phyloP scores from a whole-genome alignment of 2,113 vertebrate species.

The Gracilinanus agilis region DNA sequence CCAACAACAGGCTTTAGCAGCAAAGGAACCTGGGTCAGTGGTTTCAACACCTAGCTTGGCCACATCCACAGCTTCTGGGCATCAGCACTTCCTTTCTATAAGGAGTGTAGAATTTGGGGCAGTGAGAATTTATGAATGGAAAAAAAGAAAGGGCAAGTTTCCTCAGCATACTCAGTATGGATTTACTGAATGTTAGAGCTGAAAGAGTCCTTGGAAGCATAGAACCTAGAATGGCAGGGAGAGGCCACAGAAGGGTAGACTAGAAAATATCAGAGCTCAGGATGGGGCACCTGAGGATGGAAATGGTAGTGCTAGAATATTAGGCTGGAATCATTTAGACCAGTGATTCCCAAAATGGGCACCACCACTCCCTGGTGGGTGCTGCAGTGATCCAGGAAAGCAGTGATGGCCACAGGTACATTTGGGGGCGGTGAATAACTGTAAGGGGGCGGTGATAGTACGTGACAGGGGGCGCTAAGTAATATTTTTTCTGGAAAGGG shows the following conservation, averaged over 20 bases:
- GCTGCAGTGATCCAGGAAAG: too few species aligned
- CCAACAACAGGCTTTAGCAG: not conserved
- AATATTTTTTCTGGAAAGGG: too few species aligned
- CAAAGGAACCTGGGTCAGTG: not conserved
- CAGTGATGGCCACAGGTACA: too few species aligned
- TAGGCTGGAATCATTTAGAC: not conserved
- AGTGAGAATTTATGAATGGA: not conserved
- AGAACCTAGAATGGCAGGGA: not conserved
- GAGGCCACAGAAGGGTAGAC: not conserved
- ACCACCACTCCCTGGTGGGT: too few species aligned
- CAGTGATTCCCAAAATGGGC: too few species aligned
- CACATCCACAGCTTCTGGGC: not conserved
- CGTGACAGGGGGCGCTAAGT: too few species aligned
- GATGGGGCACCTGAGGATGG: too few species aligned
- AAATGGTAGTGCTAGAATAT: not conserved
- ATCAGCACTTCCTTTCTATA: not conserved
- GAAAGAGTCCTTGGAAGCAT: not conserved
- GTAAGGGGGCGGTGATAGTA: too few species aligned
- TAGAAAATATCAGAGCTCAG: not conserved
- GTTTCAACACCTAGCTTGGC: not conserved
- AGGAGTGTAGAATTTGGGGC: not conserved
- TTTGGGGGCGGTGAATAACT: too few species aligned
- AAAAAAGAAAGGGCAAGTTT: not conserved
- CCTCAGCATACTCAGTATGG: not conserved
- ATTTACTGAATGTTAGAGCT: not conserved